A percentile compares a stretch with the other conserved stretches of the same genome.
Evolutionary conservation across 2,113 vertebrate species (phyloP).

Genomic region (Cairina moschata): DNA sequence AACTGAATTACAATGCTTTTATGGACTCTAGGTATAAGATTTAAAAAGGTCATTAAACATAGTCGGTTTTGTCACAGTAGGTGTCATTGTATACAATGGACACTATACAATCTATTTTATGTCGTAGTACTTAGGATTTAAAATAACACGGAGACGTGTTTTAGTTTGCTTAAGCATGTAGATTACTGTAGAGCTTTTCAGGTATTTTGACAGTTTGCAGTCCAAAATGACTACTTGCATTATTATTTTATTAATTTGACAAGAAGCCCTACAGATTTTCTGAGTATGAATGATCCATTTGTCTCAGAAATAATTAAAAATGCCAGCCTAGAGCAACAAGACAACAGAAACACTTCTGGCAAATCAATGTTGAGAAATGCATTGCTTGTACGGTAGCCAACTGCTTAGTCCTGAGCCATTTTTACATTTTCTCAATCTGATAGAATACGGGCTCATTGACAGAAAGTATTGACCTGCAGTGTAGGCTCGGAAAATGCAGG

Average conservation of each 20-base stretch:
- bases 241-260: constrained; percentile 87
- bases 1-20: constrained; percentile 87
- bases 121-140: constrained; percentile 59
- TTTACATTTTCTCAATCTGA: constrained; percentile 66
- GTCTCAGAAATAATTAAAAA: constrained; percentile 86
- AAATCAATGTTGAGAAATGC: constrained; percentile 81
- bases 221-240: constrained; percentile 79
- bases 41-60: constrained; percentile 95
- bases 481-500: constrained; percentile 46
- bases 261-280: constrained; percentile 81
- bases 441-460: constrained; percentile 56
- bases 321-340: constrained; percentile 81
- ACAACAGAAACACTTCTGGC: constrained; percentile 81
- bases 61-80: constrained; percentile 86
- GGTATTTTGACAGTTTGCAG: constrained; percentile 78
- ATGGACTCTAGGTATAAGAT: constrained; percentile 91
- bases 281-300: constrained; percentile 78
- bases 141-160: constrained; percentile 62
- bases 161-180: constrained; percentile 71
- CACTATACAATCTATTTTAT: constrained; percentile 89
- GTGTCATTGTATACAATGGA: constrained; percentile 86
- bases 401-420: constrained; percentile 62
- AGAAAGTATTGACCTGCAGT: constrained; percentile 64
- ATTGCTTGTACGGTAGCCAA: constrained; percentile 73
- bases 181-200: constrained; percentile 71